Conservation (phyloP, 2,797 vertebrate genomes). For the Microctenopoma steveboyesi region DNA sequence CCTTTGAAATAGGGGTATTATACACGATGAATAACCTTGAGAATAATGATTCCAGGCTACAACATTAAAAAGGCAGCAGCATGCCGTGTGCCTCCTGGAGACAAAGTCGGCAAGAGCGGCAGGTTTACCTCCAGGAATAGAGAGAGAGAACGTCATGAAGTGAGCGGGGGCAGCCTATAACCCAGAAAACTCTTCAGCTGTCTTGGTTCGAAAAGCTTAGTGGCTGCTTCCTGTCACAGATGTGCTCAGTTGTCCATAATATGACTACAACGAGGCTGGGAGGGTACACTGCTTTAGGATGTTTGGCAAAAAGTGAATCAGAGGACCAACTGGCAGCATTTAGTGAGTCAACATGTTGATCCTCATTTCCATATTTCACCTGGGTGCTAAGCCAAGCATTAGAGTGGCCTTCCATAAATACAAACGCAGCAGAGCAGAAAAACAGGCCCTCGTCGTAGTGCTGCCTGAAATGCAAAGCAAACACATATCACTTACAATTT, state of each 20-base stretch:
- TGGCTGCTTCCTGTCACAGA: slow-evolving; percentile 54
- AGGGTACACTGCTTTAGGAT: slow-evolving; percentile 35
- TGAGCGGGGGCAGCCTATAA: slow-evolving; percentile 39
- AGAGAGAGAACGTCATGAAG: slow-evolving; percentile 8
- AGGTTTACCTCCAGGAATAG: slow-evolving; percentile 23
- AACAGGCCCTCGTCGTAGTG: slow-evolving; percentile 14
- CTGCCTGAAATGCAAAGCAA: slow-evolving; percentile 63
- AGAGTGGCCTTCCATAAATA: slow-evolving; percentile 41
- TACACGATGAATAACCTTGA: slow-evolving; percentile 42
- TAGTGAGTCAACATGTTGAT: slow-evolving; percentile 65
- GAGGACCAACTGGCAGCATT: slow-evolving; percentile 54
- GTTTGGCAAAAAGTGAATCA: slow-evolving; percentile 49
- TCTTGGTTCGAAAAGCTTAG: slow-evolving; percentile 58
- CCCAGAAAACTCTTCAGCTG: slow-evolving; percentile 36
- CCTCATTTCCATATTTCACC: slow-evolving; percentile 70
- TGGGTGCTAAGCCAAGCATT: slow-evolving; percentile 44
- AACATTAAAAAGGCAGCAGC: slow-evolving; percentile 32
- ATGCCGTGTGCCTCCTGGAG: slow-evolving; percentile 24
- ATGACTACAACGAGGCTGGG: slow-evolving; percentile 23
- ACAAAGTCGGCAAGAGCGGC: slow-evolving; percentile 31
- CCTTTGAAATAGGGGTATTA: slow-evolving; percentile 25
- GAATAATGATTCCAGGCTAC: slow-evolving; percentile 26
- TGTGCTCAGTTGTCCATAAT: slow-evolving; percentile 54
- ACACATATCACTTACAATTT: slow-evolving; percentile 55
- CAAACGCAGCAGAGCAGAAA: slow-evolving; percentile 44